phyloP scores from a whole-genome alignment of 1,140 invertebrate genomes.

The Trissolcus basalis region DNA sequence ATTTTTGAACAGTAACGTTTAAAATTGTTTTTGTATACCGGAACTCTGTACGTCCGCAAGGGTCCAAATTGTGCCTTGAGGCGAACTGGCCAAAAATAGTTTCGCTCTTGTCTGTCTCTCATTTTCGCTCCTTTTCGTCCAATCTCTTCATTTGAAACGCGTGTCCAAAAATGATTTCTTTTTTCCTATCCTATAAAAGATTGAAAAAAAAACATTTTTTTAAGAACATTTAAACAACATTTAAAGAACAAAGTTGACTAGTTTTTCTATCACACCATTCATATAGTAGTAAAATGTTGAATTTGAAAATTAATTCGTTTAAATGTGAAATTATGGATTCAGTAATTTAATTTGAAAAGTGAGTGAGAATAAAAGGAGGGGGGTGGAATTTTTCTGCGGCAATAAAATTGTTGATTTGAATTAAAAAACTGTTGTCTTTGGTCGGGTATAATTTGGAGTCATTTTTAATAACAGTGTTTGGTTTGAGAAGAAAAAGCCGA shows the following conservation, averaged over 20 bases:
- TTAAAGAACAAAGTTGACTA: too few relatives aligned
- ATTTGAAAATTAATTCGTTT: too few relatives aligned
- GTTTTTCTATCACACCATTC: too few relatives aligned
- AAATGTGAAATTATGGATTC: too few relatives aligned
- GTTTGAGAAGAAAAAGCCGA: constrained; percentile 39
- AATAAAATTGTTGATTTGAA: constrained; percentile 25
- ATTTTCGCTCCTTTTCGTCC: constrained; percentile 29
- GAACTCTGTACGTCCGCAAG: too few relatives aligned
- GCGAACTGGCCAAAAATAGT: constrained; percentile 44
- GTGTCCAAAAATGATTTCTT: constrained; percentile 22
- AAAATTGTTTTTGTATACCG: too few relatives aligned
- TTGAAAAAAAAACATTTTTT: not conserved
- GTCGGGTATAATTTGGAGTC: constrained; percentile 32
- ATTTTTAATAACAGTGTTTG: constrained; percentile 42
- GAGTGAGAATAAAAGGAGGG: not conserved
- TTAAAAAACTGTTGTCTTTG: constrained; percentile 32
- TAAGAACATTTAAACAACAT: constrained; percentile 1
- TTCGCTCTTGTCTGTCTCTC: constrained; percentile 16
- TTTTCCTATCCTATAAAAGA: constrained; percentile 12
- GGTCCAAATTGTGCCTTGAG: constrained; percentile 31
- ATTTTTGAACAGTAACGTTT: too few relatives aligned
- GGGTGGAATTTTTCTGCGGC: constrained; percentile 1
- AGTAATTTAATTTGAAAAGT: too few relatives aligned
- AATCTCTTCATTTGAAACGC: constrained; percentile 47
- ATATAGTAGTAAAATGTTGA: too few relatives aligned